A percentile compares a stretch with the other conserved stretches of the same genome.
Evolutionary conservation across 1,140 invertebrate species (phyloP).

Genomic region (Hestina assimilis): DNA sequence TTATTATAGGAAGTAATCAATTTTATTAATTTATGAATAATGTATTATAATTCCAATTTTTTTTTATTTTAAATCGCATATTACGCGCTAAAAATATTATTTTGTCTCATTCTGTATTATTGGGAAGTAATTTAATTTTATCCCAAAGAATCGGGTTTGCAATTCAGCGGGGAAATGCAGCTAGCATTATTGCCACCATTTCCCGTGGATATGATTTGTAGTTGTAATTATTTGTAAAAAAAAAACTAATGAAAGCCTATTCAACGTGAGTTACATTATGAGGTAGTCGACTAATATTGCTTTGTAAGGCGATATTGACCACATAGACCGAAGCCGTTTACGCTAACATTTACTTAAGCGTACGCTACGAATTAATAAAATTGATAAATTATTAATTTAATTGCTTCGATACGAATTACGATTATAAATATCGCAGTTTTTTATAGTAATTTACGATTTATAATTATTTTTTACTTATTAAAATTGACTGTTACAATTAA

Average conservation of each 20-base stretch:
- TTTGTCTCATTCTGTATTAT: too few species aligned
- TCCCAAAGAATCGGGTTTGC: too few species aligned
- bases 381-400: constrained; percentile 4
- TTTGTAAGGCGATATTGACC: background rate
- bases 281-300: constrained; percentile 2
- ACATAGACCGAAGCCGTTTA: constrained; percentile 17
- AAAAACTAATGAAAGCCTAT: background rate
- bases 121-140: too few species aligned
- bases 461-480: too few species aligned
- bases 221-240: background rate
- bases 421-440: constrained; percentile 4
- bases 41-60: too few species aligned
- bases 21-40: too few species aligned
- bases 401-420: background rate
- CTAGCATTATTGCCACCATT: too few species aligned
- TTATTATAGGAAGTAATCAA: too few species aligned
- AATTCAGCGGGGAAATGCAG: too few species aligned
- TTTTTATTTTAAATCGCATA: too few species aligned
- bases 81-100: too few species aligned
- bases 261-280: background rate
- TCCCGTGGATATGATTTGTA: too few species aligned
- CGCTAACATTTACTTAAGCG: constrained; percentile 18
- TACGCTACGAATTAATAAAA: constrained; percentile 1
- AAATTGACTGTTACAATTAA: constrained; percentile 41
- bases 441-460: constrained; percentile 14